These are phyloP conservation scores for Adelges cooleyi DNA, from an alignment of 1,140 invertebrate species.

Conservation along the genomic window DNA sequence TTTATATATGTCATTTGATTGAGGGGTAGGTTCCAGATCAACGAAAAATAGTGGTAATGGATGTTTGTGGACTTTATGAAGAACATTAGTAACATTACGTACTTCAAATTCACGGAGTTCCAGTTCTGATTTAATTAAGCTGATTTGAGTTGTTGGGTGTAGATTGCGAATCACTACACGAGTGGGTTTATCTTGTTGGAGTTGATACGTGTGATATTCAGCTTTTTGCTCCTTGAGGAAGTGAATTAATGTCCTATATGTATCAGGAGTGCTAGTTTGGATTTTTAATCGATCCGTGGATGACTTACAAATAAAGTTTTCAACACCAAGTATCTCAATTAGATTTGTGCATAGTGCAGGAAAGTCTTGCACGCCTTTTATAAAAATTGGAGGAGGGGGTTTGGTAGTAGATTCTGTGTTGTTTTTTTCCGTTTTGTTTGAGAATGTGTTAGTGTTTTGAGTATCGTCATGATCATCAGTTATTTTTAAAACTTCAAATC, in stretches of 20 bases:
- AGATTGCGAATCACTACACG: constrained; percentile 36
- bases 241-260: neutral
- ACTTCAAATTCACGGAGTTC: neutral
- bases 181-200: constrained; percentile 36
- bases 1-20: neutral
- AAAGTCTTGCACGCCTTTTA: neutral
- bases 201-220: constrained; percentile 35
- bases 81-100: neutral
- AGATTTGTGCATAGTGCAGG: neutral
- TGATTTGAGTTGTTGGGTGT: constrained; percentile 33
- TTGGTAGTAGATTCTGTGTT: neutral
- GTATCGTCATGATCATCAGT: too few species aligned
- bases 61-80: neutral
- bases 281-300: neutral
- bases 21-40: neutral
- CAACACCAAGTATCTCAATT: neutral
- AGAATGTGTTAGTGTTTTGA: too few species aligned
- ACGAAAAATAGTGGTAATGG: neutral
- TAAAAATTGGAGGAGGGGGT: neutral
- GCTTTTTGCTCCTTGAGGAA: neutral
- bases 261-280: neutral
- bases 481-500: neutral
- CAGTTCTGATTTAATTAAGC: neutral
- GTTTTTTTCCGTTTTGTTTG: neutral
- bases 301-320: neutral